Base-by-base conservation (phyloP, 2,888 invertebrate species). In the Pristionchus mayeri region DNA sequence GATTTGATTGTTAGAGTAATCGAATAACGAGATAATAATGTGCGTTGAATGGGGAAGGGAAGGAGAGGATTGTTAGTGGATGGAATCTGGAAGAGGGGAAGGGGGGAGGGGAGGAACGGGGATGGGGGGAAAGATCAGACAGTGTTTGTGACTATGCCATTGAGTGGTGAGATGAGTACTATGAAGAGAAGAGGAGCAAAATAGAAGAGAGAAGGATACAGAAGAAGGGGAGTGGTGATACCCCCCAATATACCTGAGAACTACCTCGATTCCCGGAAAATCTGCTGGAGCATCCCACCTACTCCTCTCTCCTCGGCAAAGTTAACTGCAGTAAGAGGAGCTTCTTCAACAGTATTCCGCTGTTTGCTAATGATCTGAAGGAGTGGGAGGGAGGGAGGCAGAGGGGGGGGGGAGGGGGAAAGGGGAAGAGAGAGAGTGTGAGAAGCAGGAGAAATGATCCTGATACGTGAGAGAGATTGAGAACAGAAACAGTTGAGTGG, bases 401-500 rank as follows among this genome's bases (percentile, higher is more conserved):
- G 30, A 7, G 30, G n/a, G 30, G 30, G 60, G 60, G 60, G 27
- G 54, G 54, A 54, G n/a, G 21, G 21, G 21, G n/a, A 6, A 6
- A 54, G 54, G n/a, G 21, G n/a, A n/a, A 21, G 21, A 48, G 48
- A 48, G 48, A 48, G 48, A 48, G 54, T 27, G 60, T 2, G 30
- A 27, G 60, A 27, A 27, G 13, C 21, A 4, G 2, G 27, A 2
- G 60, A 60, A 60, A 16, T 54, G 54, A 54, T 54, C 18, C 54
- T 54, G 54, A 54, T 54, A 54, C 54, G 54, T 54, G 54, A 54
- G 54, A 54, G 18, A n/a, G 21, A 54, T n/a, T 54, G 54, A 54
- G 54, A 52, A 54, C 54, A 54, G 54, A 54, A 54, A 54, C 54
- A 54, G 54, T 54, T 54, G 54, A 54, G 54, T 54, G 54, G 54